Percentiles rank a stretch among this genome's conserved stretches.
phyloP scores from a whole-genome alignment of 2,113 vertebrate species.

The Marmota flaviventris region DNA sequence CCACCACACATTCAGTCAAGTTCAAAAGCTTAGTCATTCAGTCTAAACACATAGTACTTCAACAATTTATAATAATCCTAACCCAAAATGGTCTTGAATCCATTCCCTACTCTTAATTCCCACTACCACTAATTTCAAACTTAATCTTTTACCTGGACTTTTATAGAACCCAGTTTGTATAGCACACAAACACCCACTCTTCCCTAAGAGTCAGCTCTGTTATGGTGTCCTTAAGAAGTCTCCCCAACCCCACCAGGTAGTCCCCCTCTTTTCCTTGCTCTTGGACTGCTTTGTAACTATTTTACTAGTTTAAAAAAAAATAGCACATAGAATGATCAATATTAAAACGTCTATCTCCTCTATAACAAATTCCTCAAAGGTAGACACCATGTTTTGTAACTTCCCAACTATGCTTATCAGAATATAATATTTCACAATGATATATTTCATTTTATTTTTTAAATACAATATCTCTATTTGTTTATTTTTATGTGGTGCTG shows the following conservation, averaged over 20 bases:
- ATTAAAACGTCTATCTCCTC: constrained; percentile 28
- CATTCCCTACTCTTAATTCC: not conserved
- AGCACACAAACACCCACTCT: not conserved
- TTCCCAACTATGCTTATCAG: not conserved
- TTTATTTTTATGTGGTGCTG: too few species aligned
- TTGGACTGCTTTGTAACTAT: not conserved
- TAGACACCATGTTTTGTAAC: not conserved
- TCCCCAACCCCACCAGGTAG: not conserved
- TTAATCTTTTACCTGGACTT: not conserved
- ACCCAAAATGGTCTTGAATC: not conserved
- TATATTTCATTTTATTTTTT: not conserved
- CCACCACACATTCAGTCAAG: not conserved
- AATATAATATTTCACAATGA: constrained; percentile 16
- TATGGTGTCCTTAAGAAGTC: not conserved
- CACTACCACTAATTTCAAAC: not conserved
- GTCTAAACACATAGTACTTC: constrained; percentile 6
- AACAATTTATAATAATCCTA: not conserved
- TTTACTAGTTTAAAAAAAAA: not conserved
- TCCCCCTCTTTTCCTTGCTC: not conserved
- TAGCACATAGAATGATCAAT: not conserved
- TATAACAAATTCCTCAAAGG: constrained; percentile 31
- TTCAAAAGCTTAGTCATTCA: not conserved
- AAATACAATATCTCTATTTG: too few species aligned
- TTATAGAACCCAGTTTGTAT: not conserved
- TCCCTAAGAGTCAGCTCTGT: not conserved